Evolutionary conservation across 2,888 invertebrate genomes (phyloP), one percentile per base, ranked within the genome.

Genomic region (Diachrysia chrysitis): DNA sequence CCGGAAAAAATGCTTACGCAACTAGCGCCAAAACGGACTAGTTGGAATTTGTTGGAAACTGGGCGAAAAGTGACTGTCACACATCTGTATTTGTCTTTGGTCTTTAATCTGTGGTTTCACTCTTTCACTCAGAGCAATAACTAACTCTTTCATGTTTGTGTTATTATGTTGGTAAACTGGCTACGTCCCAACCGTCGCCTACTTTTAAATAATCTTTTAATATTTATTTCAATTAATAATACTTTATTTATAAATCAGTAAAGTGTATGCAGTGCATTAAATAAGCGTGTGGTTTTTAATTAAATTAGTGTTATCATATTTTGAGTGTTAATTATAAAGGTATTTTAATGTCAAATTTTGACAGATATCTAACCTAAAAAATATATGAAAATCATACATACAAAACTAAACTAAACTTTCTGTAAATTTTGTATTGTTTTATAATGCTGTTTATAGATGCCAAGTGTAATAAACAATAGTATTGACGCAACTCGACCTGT

Each of bases 401-500:
- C 71, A 72, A 79, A 81, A 76, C 69, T 79, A 63, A 64, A 73
- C 60, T 62, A 80, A 84, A 80, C 74, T 76, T 78, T 70, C 37
- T 58, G 56, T 71, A 17, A 71, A 68, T 68, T 69, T 58, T 78
- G 70, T 79, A 74, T 81, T 83, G 79, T 80, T 75, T 73, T 67
- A 69, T 72, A 79, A 84, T 87, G 84, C 68, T 84, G 73, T 81
- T 89, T 90, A 83, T 92, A 95, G 93, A 94, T 95, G 94, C 93
- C 93, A 68, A 93, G 91, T 86, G 85, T 90, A 72, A 84, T 89
- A 82, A 79, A 71, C 66, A 90, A 84, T 82, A 89, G 86, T 87
- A 86, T 91, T 76, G 92, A 93, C 71, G 82, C 83, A 76, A 79
- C 89, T 67, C 88, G 87, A 70, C 85, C 88, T 66, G 82, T 82